Evolutionary conservation across 2,113 vertebrate genomes (phyloP).

Genomic region (Morone saxatilis): DNA sequence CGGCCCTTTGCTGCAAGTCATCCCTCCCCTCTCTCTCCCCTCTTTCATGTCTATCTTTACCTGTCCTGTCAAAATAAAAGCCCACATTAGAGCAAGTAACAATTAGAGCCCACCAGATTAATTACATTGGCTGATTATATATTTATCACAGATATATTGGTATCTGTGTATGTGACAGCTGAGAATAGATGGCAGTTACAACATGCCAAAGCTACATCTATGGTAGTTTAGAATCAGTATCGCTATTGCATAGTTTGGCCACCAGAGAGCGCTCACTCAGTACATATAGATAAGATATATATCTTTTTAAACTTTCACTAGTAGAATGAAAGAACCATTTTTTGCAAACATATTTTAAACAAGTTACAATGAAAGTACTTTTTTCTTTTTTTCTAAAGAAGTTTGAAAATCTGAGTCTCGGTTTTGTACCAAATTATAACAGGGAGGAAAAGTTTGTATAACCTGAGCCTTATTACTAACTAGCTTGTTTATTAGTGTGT

Average conservation of each 20-base stretch:
- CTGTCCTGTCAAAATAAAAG: no score
- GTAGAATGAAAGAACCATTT: no score
- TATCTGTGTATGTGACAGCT: background rate
- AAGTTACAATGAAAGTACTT: no score
- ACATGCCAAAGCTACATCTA: background rate
- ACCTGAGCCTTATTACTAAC: background rate
- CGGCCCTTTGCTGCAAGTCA: no score
- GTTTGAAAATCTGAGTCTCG: background rate
- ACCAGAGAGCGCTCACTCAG: conserved; percentile 35
- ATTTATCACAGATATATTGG: background rate
- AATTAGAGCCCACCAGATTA: background rate
- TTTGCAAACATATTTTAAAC: no score
- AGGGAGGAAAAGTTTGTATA: background rate
- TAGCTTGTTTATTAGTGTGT: no score
- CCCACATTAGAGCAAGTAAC: no score
- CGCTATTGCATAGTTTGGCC: conserved; percentile 20
- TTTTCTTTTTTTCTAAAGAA: background rate
- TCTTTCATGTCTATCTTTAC: no score
- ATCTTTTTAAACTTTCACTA: no score
- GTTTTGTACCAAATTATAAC: background rate
- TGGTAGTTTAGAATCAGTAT: background rate
- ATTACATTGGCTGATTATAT: background rate
- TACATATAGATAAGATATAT: background rate
- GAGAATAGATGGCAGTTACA: background rate
- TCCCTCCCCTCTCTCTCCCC: no score